phyloP scores from a whole-genome alignment of 2,797 vertebrate species.

The Pelobates cultripes region DNA sequence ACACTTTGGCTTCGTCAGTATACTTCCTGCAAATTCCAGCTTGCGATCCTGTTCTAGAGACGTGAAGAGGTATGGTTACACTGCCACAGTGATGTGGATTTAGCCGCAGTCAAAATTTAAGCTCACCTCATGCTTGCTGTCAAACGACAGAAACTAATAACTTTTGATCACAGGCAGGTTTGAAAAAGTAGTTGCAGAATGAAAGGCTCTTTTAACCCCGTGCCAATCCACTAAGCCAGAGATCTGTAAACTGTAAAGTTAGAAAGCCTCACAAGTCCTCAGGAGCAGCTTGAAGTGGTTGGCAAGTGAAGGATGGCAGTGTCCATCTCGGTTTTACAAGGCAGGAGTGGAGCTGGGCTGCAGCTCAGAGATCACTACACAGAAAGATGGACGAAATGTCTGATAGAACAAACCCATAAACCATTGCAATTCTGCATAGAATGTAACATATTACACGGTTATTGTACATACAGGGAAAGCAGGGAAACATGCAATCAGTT shows the following conservation, averaged over 20 bases:
- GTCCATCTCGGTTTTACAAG: neutral
- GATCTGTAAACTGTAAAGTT: constrained; percentile 25
- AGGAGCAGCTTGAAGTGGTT: constrained; percentile 31
- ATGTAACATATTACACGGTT: no score
- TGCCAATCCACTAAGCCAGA: constrained; percentile 42
- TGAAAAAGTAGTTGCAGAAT: constrained; percentile 26
- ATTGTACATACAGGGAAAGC: neutral
- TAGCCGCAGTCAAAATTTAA: constrained; percentile 21
- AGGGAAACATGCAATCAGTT: neutral
- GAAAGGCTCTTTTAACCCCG: constrained; percentile 45
- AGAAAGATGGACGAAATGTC: no score
- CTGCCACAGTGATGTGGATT: constrained; percentile 41
- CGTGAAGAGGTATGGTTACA: constrained; percentile 36
- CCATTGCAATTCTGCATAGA: no score
- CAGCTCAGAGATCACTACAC: no score
- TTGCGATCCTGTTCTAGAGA: constrained; percentile 20
- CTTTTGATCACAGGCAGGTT: constrained; percentile 39
- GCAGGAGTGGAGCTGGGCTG: no score
- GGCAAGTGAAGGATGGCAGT: constrained; percentile 19
- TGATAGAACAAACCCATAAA: no score
- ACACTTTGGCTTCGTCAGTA: neutral
- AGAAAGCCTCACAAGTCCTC: constrained; percentile 13
- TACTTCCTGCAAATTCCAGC: neutral
- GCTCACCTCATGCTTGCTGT: constrained; percentile 39
- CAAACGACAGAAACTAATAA: constrained; percentile 40